These are phyloP conservation scores for Oplegnathus fasciatus DNA, from an alignment of 2,113 vertebrate genomes.

Conservation along the genomic window DNA sequence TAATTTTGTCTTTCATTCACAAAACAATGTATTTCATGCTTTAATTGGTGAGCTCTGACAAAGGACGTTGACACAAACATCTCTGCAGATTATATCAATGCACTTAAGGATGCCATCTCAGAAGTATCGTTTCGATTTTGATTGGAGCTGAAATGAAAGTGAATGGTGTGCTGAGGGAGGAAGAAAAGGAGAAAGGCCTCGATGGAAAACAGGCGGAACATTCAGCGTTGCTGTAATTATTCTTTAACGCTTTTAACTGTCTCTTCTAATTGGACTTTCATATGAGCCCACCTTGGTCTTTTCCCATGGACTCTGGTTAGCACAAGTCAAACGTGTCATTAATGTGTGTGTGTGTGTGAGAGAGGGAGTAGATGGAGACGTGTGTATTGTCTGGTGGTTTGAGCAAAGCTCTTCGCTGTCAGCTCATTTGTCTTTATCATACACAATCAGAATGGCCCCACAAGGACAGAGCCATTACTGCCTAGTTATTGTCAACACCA, in stretches of 20 bases:
- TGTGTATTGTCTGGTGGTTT: conserved; percentile 73
- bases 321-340: conserved; percentile 56
- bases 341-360: conserved; percentile 14
- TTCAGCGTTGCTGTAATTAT: conserved; percentile 58
- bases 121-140: conserved; percentile 47
- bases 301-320: conserved; percentile 69
- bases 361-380: conserved; percentile 39
- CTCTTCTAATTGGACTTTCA: conserved; percentile 73
- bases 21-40: not conserved
- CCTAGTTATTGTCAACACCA: conserved; percentile 69
- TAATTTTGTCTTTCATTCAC: not conserved
- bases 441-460: conserved; percentile 63
- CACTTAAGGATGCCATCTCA: conserved; percentile 22
- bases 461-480: conserved; percentile 69
- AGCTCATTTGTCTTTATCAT: conserved; percentile 80
- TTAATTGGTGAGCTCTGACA: conserved; percentile 3
- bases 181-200: conserved; percentile 23
- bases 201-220: conserved; percentile 50
- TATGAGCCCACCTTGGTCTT: conserved; percentile 59
- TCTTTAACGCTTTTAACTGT: conserved; percentile 63
- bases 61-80: conserved; percentile 10
- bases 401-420: conserved; percentile 69
- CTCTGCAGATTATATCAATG: not conserved
- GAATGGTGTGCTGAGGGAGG: conserved; percentile 28
- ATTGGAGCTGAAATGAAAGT: conserved; percentile 51